Evolutionary conservation across 2,888 invertebrate species (phyloP).

Genomic region (Oscheius sp.): DNA sequence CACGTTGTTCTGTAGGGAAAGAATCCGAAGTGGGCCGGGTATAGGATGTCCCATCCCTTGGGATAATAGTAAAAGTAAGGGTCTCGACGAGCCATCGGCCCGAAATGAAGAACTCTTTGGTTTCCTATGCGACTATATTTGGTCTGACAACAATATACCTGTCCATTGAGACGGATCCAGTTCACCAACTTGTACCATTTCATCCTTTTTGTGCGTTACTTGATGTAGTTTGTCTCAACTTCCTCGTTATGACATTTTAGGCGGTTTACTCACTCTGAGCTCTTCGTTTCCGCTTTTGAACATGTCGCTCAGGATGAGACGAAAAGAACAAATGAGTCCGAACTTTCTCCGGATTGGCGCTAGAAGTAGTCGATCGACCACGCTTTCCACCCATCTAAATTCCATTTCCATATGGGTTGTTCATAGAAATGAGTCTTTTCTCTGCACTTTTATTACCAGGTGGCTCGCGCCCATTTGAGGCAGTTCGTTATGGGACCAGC

Average conservation of each 20-base stretch:
- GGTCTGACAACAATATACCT: slow-evolving; percentile 40
- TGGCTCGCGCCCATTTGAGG: too few species aligned
- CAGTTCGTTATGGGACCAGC: too few species aligned
- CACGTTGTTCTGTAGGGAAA: slow-evolving; percentile 73
- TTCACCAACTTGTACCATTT: slow-evolving; percentile 71
- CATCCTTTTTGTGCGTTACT: slow-evolving; percentile 71
- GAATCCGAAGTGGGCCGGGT: slow-evolving; percentile 73
- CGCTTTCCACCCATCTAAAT: slow-evolving; percentile 57
- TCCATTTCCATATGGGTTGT: background rate
- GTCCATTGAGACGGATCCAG: slow-evolving; percentile 72
- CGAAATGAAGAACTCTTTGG: slow-evolving; percentile 73
- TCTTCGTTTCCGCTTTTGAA: slow-evolving; percentile 68
- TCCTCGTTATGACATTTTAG: background rate
- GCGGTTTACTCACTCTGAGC: slow-evolving; percentile 64
- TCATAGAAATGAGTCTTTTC: background rate
- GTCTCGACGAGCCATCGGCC: slow-evolving; percentile 73
- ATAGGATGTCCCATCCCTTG: slow-evolving; percentile 73
- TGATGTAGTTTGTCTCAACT: slow-evolving; percentile 70
- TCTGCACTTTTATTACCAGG: too few species aligned
- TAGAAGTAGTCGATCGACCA: slow-evolving; percentile 51
- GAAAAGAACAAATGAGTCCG: slow-evolving; percentile 72
- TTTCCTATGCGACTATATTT: slow-evolving; percentile 50
- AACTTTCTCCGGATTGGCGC: slow-evolving; percentile 65
- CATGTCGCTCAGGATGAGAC: slow-evolving; percentile 64
- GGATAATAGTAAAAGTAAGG: slow-evolving; percentile 74